These are phyloP conservation scores for Anseranas semipalmata DNA, from an alignment of 2,113 vertebrate genomes.

Conservation along the genomic window DNA sequence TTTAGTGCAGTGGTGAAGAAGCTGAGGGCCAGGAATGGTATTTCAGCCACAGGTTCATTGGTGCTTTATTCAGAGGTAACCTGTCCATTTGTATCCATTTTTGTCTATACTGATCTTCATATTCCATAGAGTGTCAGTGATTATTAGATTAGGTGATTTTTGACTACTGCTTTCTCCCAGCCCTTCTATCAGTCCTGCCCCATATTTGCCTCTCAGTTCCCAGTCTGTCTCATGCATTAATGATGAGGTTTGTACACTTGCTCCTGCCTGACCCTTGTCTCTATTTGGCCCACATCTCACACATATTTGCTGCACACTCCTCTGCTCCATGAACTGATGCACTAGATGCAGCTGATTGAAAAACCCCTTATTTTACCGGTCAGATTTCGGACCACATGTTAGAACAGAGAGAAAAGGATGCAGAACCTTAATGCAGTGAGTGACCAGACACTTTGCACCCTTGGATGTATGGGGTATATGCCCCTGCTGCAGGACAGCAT, in stretches of 20 bases:
- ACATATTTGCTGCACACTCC: background rate
- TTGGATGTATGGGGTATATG: background rate
- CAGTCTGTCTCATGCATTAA: background rate
- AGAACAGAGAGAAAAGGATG: background rate
- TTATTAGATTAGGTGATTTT: background rate
- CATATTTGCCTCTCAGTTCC: background rate
- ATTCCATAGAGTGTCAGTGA: background rate
- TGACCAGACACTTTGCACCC: background rate
- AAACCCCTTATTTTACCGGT: background rate
- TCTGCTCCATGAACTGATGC: background rate
- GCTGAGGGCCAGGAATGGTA: background rate
- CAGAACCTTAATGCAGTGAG: background rate
- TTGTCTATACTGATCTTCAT: background rate
- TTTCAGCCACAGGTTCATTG: background rate
- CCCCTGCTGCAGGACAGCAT: background rate
- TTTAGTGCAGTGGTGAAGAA: background rate
- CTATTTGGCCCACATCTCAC: background rate
- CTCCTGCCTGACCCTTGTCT: background rate
- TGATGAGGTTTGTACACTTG: background rate
- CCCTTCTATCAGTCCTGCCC: background rate
- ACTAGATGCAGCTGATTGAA: background rate
- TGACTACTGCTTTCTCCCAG: background rate
- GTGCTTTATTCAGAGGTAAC: background rate
- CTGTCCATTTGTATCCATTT: background rate
- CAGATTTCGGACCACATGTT: background rate